phyloP scores from a whole-genome alignment of 2,888 invertebrate species.

The Serrognathus titanus region DNA sequence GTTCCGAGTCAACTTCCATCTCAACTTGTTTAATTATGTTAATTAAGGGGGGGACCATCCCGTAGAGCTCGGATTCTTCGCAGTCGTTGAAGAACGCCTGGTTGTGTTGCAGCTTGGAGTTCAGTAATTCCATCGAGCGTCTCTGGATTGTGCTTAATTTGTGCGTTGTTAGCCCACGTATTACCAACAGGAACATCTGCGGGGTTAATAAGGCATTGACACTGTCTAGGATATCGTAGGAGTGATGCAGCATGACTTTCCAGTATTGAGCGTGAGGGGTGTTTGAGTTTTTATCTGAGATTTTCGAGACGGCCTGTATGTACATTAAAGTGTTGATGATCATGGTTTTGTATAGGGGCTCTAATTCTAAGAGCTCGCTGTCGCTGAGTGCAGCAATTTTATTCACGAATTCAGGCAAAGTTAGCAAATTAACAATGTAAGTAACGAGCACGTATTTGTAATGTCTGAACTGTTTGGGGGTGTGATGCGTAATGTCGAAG shows the following conservation, averaged over 20 bases:
- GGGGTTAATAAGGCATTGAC: constrained; percentile 76
- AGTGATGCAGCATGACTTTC: constrained; percentile 75
- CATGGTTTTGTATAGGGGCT: constrained; percentile 63
- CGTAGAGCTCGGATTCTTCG: constrained; percentile 48
- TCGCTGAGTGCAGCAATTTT: constrained; percentile 57
- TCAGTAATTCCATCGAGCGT: constrained; percentile 82
- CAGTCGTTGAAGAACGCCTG: constrained; percentile 59
- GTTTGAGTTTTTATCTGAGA: constrained; percentile 59
- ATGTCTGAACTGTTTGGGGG: constrained; percentile 75
- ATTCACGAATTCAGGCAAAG: constrained; percentile 66
- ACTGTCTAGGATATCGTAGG: constrained; percentile 76
- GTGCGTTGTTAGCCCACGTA: constrained; percentile 70
- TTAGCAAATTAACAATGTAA: constrained; percentile 67
- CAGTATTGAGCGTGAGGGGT: constrained; percentile 68
- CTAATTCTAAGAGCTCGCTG: constrained; percentile 53
- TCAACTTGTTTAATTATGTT: constrained; percentile 57
- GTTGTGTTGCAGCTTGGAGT: constrained; percentile 71
- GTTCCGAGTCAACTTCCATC: constrained; percentile 51
- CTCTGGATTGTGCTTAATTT: constrained; percentile 68
- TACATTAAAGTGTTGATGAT: constrained; percentile 67
- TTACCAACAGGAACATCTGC: constrained; percentile 74
- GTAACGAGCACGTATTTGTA: constrained; percentile 78
- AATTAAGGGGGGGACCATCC: constrained; percentile 60
- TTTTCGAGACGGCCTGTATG: constrained; percentile 63
- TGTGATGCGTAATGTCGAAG: constrained; percentile 62